phyloP scores from a whole-genome alignment of 2,888 invertebrate species.

The Taenaris catops region DNA sequence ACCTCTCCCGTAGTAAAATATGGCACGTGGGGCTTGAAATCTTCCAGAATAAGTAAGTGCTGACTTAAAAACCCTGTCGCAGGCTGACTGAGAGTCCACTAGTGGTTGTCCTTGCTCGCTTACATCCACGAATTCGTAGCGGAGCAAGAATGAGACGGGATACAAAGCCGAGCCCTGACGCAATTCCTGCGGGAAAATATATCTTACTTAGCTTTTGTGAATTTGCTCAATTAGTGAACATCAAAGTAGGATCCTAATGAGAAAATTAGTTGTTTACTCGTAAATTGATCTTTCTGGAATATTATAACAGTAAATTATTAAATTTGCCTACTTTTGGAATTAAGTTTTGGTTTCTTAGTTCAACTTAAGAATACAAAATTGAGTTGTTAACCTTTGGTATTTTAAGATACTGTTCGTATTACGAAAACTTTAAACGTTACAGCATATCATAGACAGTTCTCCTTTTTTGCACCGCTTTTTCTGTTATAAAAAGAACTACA shows the following conservation, averaged over 20 bases:
- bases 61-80: slow-evolving; percentile 81
- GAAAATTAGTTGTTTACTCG: too few species aligned
- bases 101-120: slow-evolving; percentile 83
- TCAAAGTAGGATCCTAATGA: slow-evolving; percentile 12
- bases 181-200: slow-evolving; percentile 67
- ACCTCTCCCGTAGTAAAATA: slow-evolving; percentile 90
- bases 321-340: slow-evolving; percentile 51
- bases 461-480: too few species aligned
- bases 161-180: slow-evolving; percentile 89
- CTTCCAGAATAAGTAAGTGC: slow-evolving; percentile 78
- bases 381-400: too few species aligned
- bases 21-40: slow-evolving; percentile 88
- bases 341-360: too few species aligned
- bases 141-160: slow-evolving; percentile 87
- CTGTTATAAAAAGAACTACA: too few species aligned
- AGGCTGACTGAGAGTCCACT: slow-evolving; percentile 79
- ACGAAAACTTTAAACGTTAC: too few species aligned
- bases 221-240: slow-evolving; percentile 15
- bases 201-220: slow-evolving; percentile 18
- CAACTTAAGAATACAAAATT: too few species aligned
- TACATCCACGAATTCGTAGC: slow-evolving; percentile 91
- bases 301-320: too few species aligned
- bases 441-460: too few species aligned
- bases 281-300: too few species aligned
- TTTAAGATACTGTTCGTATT: too few species aligned